Evolutionary conservation across 2,113 vertebrate species (phyloP).

Genomic region (Scophthalmus maximus): DNA sequence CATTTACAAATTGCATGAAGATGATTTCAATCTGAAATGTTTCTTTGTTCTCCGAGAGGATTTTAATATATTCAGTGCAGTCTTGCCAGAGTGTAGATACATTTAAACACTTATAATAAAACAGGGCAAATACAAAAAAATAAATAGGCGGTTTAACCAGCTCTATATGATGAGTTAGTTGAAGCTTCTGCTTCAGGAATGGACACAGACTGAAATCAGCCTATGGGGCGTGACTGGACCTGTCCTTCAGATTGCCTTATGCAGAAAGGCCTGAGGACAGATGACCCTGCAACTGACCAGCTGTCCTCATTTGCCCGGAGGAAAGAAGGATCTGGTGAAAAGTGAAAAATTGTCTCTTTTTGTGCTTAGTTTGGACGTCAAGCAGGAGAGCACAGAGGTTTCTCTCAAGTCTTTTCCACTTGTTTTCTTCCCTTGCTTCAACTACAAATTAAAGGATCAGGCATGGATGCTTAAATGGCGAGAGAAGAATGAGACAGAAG

Average conservation of each 20-base stretch:
- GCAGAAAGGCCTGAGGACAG: conserved; percentile 36
- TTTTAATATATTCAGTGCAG: background rate
- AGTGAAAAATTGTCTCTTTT: background rate
- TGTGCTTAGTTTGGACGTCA: background rate
- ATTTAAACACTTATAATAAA: background rate
- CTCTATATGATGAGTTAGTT: background rate
- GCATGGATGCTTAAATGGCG: background rate
- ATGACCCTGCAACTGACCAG: conserved; percentile 48
- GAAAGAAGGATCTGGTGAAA: conserved; percentile 5
- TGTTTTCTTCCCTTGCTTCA: conserved; percentile 8
- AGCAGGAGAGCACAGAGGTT: background rate
- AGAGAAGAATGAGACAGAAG: conserved; percentile 5
- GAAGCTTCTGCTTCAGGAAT: conserved; percentile 35
- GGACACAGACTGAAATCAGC: conserved; percentile 16
- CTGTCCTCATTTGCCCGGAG: conserved; percentile 44
- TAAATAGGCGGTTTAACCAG: background rate
- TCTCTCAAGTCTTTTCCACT: conserved; percentile 2
- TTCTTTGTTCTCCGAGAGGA: background rate
- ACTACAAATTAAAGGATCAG: background rate
- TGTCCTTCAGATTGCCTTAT: conserved; percentile 46
- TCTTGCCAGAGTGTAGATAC: background rate
- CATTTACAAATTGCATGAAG: background rate
- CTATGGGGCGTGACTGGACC: conserved; percentile 46
- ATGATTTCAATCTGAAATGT: background rate
- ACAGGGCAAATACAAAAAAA: background rate